phyloP scores from a whole-genome alignment of 2,113 vertebrate species.

The Rhodinocichla rosea region DNA sequence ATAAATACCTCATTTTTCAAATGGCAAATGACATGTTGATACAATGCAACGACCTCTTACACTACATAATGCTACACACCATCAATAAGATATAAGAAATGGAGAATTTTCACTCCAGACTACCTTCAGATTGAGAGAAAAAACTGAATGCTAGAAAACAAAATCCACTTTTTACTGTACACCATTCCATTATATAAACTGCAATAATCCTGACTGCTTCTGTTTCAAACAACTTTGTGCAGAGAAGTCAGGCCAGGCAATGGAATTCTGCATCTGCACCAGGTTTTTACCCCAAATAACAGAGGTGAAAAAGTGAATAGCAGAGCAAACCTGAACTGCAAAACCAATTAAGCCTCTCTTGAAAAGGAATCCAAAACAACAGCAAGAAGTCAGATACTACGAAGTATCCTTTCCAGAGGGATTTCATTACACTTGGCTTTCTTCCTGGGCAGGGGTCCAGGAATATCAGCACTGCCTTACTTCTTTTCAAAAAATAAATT shows the following conservation, averaged over 20 bases:
- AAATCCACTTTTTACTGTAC: not conserved
- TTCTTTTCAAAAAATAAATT: not conserved
- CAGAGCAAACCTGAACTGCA: not conserved
- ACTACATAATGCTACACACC: not conserved
- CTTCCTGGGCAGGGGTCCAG: not conserved
- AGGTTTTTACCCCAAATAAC: not conserved
- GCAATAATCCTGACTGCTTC: not conserved
- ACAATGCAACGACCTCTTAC: not conserved
- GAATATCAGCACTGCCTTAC: not conserved
- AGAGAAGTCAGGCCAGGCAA: not conserved
- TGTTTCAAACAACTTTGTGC: not conserved
- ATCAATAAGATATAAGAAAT: not conserved
- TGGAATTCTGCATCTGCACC: not conserved
- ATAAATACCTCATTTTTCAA: not conserved
- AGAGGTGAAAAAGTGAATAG: not conserved
- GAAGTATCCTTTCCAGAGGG: conserved; percentile 16
- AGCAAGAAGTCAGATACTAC: not conserved
- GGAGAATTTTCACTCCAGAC: not conserved
- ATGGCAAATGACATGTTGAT: not conserved
- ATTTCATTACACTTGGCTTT: conserved; percentile 12
- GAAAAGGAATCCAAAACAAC: conserved; percentile 9
- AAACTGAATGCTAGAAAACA: not conserved
- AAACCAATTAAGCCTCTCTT: not conserved
- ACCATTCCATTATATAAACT: not conserved
- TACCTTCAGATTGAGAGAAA: not conserved